These are phyloP conservation scores for Sebastes vulpes DNA, from an alignment of 2,797 vertebrate species.

Conservation along the genomic window DNA sequence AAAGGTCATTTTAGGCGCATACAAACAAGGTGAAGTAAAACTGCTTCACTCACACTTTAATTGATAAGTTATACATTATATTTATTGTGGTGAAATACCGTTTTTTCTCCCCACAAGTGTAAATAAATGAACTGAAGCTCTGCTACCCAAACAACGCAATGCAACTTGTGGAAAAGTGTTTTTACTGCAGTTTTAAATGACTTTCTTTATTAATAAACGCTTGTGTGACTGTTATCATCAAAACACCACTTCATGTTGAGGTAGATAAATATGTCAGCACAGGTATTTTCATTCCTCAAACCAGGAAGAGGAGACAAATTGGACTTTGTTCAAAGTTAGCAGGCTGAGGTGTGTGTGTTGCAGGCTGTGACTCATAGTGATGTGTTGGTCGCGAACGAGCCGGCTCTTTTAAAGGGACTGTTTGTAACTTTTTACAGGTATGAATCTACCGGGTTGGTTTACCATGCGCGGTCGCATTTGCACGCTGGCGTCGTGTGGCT, in stretches of 20 bases:
- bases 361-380: slow-evolving; percentile 50
- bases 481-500: too few species aligned
- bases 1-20: rapidly evolving
- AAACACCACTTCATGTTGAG: neutral
- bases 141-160: neutral
- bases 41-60: neutral
- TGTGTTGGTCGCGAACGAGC: too few species aligned
- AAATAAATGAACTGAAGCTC: neutral
- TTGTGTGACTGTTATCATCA: neutral
- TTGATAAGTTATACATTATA: neutral
- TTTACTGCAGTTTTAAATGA: neutral
- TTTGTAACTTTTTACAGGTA: too few species aligned
- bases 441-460: too few species aligned
- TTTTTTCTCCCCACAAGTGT: neutral
- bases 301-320: slow-evolving; percentile 50
- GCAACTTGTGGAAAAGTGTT: too few species aligned
- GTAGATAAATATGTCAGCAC: neutral
- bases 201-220: neutral
- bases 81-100: neutral
- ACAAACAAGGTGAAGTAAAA: neutral
- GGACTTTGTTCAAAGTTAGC: slow-evolving; percentile 64
- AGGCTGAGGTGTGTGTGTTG: neutral
- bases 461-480: rapidly evolving
- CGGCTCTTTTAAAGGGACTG: too few species aligned
- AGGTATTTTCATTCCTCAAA: neutral